Base-by-base conservation (phyloP, 2,113 vertebrate genomes). In the Hemibagrus wyckioides region DNA sequence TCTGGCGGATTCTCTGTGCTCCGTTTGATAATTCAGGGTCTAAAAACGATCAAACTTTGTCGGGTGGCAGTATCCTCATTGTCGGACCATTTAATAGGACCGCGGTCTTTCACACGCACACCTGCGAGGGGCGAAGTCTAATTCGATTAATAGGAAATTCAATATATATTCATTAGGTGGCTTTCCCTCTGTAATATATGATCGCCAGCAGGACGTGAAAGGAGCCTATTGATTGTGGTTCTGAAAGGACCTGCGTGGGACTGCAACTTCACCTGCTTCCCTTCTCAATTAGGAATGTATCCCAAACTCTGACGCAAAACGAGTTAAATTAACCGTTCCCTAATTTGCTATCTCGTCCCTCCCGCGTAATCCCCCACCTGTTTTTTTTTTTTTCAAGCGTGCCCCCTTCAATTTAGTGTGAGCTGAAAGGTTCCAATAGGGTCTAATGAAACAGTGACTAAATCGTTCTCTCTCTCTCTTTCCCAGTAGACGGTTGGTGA, bases 261-360 rank as follows among this genome's bases (percentile, higher is more conserved):
- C 96, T 95, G 94, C 96, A 96, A 96, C 96, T 97, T 98, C 97
- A 99, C 98, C 98, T 99, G 98, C 97, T 98, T 97, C 96, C 96
- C 97, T 95, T 96, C 97, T 98, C 97, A 98, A 98, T 98, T 99
- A 98, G 97, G 97, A 98, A 97, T 97, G 97, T 97, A 97, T 97
- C 97, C 96, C 97, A 97, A 98, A 97, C 96, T 97, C 96, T 94
- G 96, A 96, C 96, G 97, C 97, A 98, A 96, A 97, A 96, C 96
- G 96, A 97, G 97, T 99, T 98, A 97, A 99, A 99, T 99, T 98
- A 98, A 98, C 95, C 97, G 96, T 98, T 96, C 80, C 91, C 96
- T 99, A 98, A 98, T 99, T 97, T 97, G 95, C 97, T 96, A 96
- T 95, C 83, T 85, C 96, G 96, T 95, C 95, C 96, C 96, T 97